These are phyloP conservation scores for Gymnogyps californianus DNA, from an alignment of 2,113 vertebrate species.

Conservation along the genomic window DNA sequence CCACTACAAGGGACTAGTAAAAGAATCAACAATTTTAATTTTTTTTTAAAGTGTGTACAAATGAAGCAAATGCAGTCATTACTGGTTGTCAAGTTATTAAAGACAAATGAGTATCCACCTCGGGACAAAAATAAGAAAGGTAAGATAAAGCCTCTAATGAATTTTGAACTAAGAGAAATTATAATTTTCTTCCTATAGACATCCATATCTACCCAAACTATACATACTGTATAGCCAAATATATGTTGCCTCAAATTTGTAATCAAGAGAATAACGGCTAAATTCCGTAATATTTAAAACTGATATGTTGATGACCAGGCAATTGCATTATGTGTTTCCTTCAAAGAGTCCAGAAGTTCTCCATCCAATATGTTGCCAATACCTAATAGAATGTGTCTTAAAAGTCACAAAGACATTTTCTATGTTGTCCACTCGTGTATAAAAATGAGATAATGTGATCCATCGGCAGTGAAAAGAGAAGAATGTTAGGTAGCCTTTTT, in stretches of 20 bases:
- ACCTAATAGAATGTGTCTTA: not conserved
- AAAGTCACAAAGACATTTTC: not conserved
- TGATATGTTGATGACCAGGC: not conserved
- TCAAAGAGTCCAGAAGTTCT: not conserved
- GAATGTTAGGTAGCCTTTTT: not conserved
- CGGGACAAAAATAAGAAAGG: not conserved
- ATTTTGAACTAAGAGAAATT: not conserved
- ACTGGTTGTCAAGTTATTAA: not conserved
- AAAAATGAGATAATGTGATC: not conserved
- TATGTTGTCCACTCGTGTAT: not conserved
- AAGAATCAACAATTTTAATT: not conserved
- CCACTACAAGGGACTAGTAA: not conserved
- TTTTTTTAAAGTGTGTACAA: not conserved
- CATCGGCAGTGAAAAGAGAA: not conserved
- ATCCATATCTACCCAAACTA: not conserved
- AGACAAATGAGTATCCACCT: not conserved
- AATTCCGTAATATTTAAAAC: not conserved
- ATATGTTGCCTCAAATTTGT: not conserved
- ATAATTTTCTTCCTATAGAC: not conserved
- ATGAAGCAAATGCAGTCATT: not conserved
- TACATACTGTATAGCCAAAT: not conserved
- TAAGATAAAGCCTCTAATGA: not conserved
- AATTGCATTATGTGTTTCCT: not conserved
- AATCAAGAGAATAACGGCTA: not conserved
- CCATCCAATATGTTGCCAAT: not conserved